Conservation (phyloP, 1,140 invertebrate genomes). For the Ceratina japonica region DNA sequence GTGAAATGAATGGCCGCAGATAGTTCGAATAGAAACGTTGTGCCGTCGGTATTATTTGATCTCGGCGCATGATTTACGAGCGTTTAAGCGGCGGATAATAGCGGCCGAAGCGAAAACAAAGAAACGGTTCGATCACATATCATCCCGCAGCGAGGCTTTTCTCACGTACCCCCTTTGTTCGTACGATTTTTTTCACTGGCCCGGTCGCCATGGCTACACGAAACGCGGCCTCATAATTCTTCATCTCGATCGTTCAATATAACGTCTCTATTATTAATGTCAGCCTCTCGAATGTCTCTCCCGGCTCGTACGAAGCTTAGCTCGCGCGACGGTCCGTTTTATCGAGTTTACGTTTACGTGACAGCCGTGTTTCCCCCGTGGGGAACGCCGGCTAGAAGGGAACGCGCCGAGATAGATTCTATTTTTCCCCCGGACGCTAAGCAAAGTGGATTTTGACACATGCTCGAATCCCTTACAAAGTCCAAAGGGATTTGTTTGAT, state of each 20-base stretch:
- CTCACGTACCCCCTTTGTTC: slow-evolving; percentile 34
- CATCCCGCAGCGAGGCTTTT: slow-evolving; percentile 20
- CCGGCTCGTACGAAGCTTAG: neutral
- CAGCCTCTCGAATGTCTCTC: neutral
- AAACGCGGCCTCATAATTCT: slow-evolving; percentile 31
- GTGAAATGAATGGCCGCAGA: slow-evolving; percentile 15
- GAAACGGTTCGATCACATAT: slow-evolving; percentile 23
- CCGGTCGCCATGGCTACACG: neutral
- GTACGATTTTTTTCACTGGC: neutral
- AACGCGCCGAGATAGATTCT: too few relatives aligned
- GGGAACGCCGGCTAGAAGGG: too few relatives aligned
- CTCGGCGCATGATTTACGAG: slow-evolving; percentile 42
- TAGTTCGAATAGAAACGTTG: slow-evolving; percentile 43
- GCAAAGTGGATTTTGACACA: too few relatives aligned
- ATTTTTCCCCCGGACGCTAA: too few relatives aligned
- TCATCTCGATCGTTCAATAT: slow-evolving; percentile 29
- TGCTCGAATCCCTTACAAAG: too few relatives aligned
- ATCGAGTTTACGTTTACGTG: neutral
- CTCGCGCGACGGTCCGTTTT: neutral
- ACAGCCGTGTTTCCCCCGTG: neutral
- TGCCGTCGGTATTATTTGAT: slow-evolving; percentile 45
- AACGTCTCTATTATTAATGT: slow-evolving; percentile 46
- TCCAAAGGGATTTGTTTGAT: too few relatives aligned
- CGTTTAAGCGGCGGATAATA: slow-evolving; percentile 36
- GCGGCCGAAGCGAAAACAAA: slow-evolving; percentile 6